Evolutionary conservation across 2,888 invertebrate genomes (phyloP).

Genomic region (Ophion ventricosus): DNA sequence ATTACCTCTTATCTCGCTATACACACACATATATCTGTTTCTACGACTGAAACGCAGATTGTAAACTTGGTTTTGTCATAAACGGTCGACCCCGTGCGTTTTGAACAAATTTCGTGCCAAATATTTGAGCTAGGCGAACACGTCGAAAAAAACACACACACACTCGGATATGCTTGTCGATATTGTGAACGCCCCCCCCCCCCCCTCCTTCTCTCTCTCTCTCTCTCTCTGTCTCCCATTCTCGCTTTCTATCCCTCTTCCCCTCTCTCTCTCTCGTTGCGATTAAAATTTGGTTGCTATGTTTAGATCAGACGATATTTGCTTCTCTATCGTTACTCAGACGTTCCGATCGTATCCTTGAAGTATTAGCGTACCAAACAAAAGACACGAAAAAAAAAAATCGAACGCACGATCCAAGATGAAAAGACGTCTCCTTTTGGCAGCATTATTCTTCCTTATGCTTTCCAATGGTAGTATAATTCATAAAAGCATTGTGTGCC

Average conservation of each 20-base stretch:
- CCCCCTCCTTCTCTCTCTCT: not conserved
- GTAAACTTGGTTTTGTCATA: constrained; percentile 2
- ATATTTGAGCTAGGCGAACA: not conserved
- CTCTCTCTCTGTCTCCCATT: not conserved
- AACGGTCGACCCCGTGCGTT: constrained; percentile 14
- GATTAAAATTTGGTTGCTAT: not conserved
- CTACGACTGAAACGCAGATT: constrained; percentile 15
- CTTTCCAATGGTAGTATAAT: no score
- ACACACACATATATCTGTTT: no score
- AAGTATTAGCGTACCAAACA: no score
- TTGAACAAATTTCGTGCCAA: not conserved
- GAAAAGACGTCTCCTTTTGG: no score
- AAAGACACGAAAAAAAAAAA: no score
- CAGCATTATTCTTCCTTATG: no score
- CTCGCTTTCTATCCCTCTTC: not conserved
- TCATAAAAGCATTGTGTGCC: no score
- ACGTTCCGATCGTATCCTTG: no score
- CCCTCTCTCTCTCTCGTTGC: not conserved
- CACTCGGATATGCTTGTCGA: not conserved
- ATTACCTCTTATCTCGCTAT: not conserved
- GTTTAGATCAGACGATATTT: not conserved
- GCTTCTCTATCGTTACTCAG: not conserved
- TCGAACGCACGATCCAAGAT: no score
- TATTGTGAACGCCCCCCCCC: not conserved
- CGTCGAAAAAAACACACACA: not conserved